Evolutionary conservation across 1,140 invertebrate species (phyloP), one percentile per base, ranked within the genome.

Genomic region (Acromyrmex heyeri): DNA sequence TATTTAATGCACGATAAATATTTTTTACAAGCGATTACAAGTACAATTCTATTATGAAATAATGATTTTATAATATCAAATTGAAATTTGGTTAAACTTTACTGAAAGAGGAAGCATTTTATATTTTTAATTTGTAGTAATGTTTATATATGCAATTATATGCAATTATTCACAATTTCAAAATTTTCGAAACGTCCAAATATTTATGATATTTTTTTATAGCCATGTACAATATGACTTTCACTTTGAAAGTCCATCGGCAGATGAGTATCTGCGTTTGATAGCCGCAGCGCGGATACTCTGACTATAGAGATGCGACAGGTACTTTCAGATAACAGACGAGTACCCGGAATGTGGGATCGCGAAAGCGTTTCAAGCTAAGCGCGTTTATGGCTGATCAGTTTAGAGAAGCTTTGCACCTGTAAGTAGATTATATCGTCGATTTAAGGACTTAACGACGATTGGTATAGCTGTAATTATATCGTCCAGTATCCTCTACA

Each of bases 371-470:
- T 69, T 65, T 50, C 65, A 48, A 48, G 69, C n/a, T 16, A 16
- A 72, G 38, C 73, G 57, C 72, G 53, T 88, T 78, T 69, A 85
- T 7, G 67, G 44, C 70, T 88, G 88, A 88, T 76, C 88, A 82
- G 61, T 86, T 85, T 69, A 69, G 38, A 61, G 57, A 30, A 34
- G 64, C 75, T 12, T 30, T 27, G 48, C 48, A 44, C 34, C 30
- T n/a, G 24, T 88, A 89, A 89, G 88, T 86, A 88, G 87, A 87
- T 88, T 89, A 88, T 27, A 72, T 82, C 50, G 50, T 27, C 70
- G 18, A 69, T 87, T 88, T 88, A 82, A 87, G 38, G 24, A 77
- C 70, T 76, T 82, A 83, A 55, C 18, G 30, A 50, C 14, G 44
- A 75, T 76, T 38, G 64, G 34, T 67, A 44, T 44, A 67, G 21